Evolutionary conservation across 2,888 invertebrate genomes (phyloP), one percentile per base, ranked within the genome.

Genomic region (Ormyrus nitidulus): DNA sequence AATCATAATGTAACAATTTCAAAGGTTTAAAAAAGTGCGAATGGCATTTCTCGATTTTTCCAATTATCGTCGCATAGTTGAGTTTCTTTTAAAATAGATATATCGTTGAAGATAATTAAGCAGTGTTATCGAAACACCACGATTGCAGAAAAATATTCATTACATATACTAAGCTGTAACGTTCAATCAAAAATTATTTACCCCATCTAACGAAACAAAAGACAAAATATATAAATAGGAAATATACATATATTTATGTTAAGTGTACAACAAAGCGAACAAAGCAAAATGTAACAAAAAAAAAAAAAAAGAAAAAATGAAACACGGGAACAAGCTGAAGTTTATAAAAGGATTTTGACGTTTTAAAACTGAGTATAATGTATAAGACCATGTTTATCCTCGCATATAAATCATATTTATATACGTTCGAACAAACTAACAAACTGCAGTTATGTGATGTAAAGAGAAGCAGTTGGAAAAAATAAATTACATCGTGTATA

Each of bases 361-460:
- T 79, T 79, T 73, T 73, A 44, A 70, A 74, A 68, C 51, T 46
- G 46, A 69, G 19, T 19, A 53, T 66, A 73, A 51, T 69, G 46
- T 69, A 53, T 71, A 65, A 71, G 71, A 77, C 4, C 13, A 77
- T 66, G 61, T 78, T 59, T 46, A 53, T 70, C 61, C 48, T 74
- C 69, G 64, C 72, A 70, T 56, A 62, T 64, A 79, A 79, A 74
- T 74, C 74, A 64, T 79, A 79, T 79, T 74, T 74, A 79, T 79
- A 74, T 79, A 62, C 46, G 44, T 66, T 64, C 62, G 46, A 34
- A 44, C 34, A 49, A 62, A 61, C 5, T 0, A 77, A 65, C 48
- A 65, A 49, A 48, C 19, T 61, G 11, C 34, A 54, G 66, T 66
- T n/a, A 59, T 64, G 49, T 69, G 34, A 73, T 78, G 54, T 73